These are phyloP conservation scores for Yponomeuta sedellus DNA, from an alignment of 2,888 invertebrate species.

Conservation along the genomic window DNA sequence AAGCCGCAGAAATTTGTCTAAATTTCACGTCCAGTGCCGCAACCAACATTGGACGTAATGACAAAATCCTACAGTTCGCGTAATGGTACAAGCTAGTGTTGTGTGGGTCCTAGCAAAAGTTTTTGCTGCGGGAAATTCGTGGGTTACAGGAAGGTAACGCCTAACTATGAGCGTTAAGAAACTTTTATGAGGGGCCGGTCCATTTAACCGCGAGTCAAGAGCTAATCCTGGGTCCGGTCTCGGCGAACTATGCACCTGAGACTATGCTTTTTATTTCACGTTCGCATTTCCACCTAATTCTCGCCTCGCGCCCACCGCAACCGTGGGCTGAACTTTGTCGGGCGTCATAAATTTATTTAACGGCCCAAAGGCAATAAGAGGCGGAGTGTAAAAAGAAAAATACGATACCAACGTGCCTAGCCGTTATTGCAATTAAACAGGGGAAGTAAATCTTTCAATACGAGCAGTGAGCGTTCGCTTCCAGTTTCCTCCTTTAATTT, in stretches of 20 bases:
- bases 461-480: conserved; percentile 67
- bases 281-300: conserved; percentile 73
- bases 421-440: conserved; percentile 77
- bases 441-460: conserved; percentile 77
- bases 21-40: conserved; percentile 41
- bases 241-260: conserved; percentile 65
- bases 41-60: conserved; percentile 36
- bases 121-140: conserved; percentile 50
- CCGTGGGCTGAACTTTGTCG: conserved; percentile 72
- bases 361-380: conserved; percentile 75
- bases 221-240: conserved; percentile 46
- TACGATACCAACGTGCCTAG: conserved; percentile 77
- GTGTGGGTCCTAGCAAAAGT: conserved; percentile 42
- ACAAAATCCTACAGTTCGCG: conserved; percentile 43
- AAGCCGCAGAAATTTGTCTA: conserved; percentile 25
- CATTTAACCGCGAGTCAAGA: conserved; percentile 69
- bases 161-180: conserved; percentile 68
- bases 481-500: conserved; percentile 71
- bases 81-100: conserved; percentile 53
- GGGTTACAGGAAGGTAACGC: conserved; percentile 52
- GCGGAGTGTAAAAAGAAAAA: conserved; percentile 76
- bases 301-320: conserved; percentile 50
- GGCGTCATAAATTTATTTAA: conserved; percentile 77
- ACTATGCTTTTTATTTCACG: conserved; percentile 65
- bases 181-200: conserved; percentile 67